A percentile compares a stretch with the other conserved stretches of the same genome.
phyloP scores from a whole-genome alignment of 1,140 invertebrate species.

The Drosophila subobscura region DNA sequence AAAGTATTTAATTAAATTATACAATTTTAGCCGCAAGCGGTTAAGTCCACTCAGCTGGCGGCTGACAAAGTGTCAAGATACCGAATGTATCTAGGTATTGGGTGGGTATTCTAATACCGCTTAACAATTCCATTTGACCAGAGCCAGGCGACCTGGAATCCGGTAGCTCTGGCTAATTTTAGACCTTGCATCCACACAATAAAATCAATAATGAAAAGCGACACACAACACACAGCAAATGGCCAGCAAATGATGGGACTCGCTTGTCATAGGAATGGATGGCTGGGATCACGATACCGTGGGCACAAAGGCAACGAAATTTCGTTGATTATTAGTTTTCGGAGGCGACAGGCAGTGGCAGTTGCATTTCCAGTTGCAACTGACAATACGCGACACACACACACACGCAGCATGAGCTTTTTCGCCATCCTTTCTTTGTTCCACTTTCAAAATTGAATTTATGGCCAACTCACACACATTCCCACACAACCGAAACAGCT shows the following conservation, averaged over 20 bases:
- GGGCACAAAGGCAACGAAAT: slow-evolving; percentile 32
- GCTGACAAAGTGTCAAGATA: background rate
- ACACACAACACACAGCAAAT: slow-evolving; percentile 26
- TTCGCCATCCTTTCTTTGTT: slow-evolving; percentile 14
- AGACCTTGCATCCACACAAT: slow-evolving; percentile 2
- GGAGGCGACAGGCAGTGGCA: background rate
- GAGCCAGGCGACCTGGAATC: slow-evolving; percentile 5
- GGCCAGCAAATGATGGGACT: slow-evolving; percentile 11
- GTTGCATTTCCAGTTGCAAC: slow-evolving; percentile 51
- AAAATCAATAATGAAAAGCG: slow-evolving; percentile 35
- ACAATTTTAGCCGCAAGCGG: background rate
- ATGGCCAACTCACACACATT: slow-evolving; percentile 50
- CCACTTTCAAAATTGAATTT: slow-evolving; percentile 73
- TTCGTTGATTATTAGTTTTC: slow-evolving; percentile 48
- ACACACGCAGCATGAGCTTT: slow-evolving; percentile 36
- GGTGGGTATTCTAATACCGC: slow-evolving; percentile 1
- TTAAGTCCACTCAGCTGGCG: background rate
- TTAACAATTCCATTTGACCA: slow-evolving; percentile 26
- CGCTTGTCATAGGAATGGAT: background rate
- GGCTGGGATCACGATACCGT: background rate
- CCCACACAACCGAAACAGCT: slow-evolving; percentile 19
- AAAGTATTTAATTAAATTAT: slow-evolving; percentile 24
- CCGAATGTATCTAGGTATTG: background rate
- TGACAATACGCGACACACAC: slow-evolving; percentile 68
- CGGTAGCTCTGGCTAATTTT: slow-evolving; percentile 33